phyloP scores from a whole-genome alignment of 2,113 vertebrate species.

The Sander vitreus region DNA sequence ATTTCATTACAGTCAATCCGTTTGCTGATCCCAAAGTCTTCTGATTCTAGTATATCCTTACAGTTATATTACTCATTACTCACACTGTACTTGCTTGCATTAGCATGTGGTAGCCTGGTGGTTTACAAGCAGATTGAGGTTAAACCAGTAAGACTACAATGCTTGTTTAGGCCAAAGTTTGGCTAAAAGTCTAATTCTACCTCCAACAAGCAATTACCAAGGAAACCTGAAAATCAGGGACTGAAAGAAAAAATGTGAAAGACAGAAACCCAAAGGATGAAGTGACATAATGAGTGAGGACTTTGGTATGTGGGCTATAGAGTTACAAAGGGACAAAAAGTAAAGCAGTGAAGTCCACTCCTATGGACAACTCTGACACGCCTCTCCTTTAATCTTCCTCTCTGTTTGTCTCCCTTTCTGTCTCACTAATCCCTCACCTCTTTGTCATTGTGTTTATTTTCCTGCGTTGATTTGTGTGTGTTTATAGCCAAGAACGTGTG shows the following conservation, averaged over 20 bases:
- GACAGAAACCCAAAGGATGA: slow-evolving; percentile 27
- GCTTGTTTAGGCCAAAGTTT: not conserved
- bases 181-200: not conserved
- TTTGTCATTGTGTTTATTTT: slow-evolving; percentile 53
- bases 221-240: slow-evolving; percentile 8
- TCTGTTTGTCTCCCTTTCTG: slow-evolving; percentile 51
- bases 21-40: not conserved
- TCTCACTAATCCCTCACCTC: slow-evolving; percentile 51
- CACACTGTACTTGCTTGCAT: not conserved
- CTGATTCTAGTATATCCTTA: not conserved
- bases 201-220: slow-evolving; percentile 19
- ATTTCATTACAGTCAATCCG: not conserved
- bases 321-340: slow-evolving; percentile 69
- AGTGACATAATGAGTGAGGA: slow-evolving; percentile 42
- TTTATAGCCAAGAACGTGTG: slow-evolving; percentile 29
- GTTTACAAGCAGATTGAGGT: not conserved
- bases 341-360: slow-evolving; percentile 52
- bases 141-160: not conserved
- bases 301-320: slow-evolving; percentile 71
- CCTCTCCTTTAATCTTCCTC: slow-evolving; percentile 67
- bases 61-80: not conserved
- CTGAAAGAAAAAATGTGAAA: slow-evolving; percentile 7
- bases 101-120: not conserved
- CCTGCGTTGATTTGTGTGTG: slow-evolving; percentile 1
- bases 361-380: slow-evolving; percentile 59